Base-by-base conservation (phyloP, 2,797 vertebrate genomes). In the Thripadectes ignobilis region DNA sequence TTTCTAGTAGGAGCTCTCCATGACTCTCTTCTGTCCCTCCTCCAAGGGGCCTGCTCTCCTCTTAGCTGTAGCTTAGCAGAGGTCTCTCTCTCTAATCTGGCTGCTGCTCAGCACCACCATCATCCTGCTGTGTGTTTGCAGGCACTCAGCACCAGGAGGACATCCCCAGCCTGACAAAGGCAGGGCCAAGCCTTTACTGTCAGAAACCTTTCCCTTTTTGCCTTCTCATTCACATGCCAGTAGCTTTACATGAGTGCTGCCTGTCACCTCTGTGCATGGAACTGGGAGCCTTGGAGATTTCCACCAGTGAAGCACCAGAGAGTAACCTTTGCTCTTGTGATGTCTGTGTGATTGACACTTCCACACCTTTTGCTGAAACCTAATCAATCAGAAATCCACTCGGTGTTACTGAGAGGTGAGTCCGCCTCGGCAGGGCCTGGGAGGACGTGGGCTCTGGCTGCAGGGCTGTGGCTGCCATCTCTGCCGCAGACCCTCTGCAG, bases 351-450 rank as follows among this genome's bases (percentile, higher is more conserved):
- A 19, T 61, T 73, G 62, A 54, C 32, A 29, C 20, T 45, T 34
- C 39, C 17, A 20, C 30, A 2, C 10, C 15, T 76, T 27, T 59
- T 32, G 15, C 20, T 29, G 41, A 39, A 75, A 48, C 27, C 27
- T 52, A 22, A 45, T 38, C 32, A 8, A 21, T 18, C 5, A 0
- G 22, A 77, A 55, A 52, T 45, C 13, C 4, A 1, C 21, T 68
- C 26, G 26, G 5, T 4, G 1, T 46, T 18, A 1, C 23, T 4
- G 62, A 21, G 27, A 36, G 51, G 39, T 1, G 15, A 75, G n/a
- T 51, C 46, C 30, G 1, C 15, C 62, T 58, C 3, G 0, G 13
- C 1, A 21, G 9, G 77, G n/a, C 17, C 7, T 12, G 0, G 12
- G 9, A 41, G 69, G 57, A 4, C 3, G 1, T 0, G 27, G 19